Conservation (phyloP, 2,113 vertebrate genomes). For the Argyrosomus japonicus region DNA sequence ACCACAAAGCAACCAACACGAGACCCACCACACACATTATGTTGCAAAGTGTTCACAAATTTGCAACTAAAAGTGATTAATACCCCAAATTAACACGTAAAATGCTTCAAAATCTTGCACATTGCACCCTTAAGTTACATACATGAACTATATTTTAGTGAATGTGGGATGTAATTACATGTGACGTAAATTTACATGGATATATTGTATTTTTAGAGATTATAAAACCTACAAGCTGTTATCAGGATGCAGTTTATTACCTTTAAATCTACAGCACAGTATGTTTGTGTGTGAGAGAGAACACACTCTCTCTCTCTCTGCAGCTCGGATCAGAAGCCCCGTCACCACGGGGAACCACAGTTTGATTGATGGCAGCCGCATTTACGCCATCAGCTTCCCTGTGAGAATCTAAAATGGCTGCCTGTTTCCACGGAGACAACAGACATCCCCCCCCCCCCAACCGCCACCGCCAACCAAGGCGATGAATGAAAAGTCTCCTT, state of each 20-base stretch:
- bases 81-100: no score
- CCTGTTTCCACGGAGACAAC: slow-evolving; percentile 79
- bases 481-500: slow-evolving; percentile 61
- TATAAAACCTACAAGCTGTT: not conserved
- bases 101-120: no score
- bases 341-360: slow-evolving; percentile 69
- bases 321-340: slow-evolving; percentile 59
- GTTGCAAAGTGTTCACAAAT: no score
- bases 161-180: not conserved
- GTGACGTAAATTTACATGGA: not conserved
- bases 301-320: not conserved
- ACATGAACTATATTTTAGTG: not conserved
- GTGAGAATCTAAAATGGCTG: slow-evolving; percentile 82
- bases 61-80: no score
- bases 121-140: not conserved
- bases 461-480: not conserved
- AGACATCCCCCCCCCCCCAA: slow-evolving; percentile 36
- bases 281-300: not conserved
- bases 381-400: slow-evolving; percentile 79
- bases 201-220: not conserved
- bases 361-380: slow-evolving; percentile 80
- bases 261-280: not conserved
- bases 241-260: not conserved
- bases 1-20: no score
- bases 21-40: no score